Evolutionary conservation across 1,140 invertebrate genomes (phyloP).

Genomic region (Trinorchestia longiramus): DNA sequence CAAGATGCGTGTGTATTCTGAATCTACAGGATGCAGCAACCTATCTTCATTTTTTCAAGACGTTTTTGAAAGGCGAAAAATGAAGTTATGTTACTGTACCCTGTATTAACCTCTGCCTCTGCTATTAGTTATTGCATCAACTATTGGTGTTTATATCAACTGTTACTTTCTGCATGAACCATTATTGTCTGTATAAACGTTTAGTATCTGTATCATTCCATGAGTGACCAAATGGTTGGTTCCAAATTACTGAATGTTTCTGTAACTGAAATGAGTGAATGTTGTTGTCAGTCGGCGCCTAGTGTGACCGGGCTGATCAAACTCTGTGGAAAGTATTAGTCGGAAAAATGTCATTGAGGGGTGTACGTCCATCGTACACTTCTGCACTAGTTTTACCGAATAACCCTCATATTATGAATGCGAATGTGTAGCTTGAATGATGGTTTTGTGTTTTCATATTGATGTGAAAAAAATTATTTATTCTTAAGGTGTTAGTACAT

Average conservation of each 20-base stretch:
- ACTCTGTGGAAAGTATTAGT: background rate
- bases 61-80: too few relatives aligned
- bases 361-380: conserved; percentile 70
- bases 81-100: too few relatives aligned
- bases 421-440: background rate
- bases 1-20: background rate
- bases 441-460: background rate
- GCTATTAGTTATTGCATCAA: too few relatives aligned
- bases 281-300: background rate
- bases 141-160: too few relatives aligned
- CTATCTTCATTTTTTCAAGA: too few relatives aligned
- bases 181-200: too few relatives aligned
- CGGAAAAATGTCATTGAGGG: background rate
- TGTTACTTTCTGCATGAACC: too few relatives aligned
- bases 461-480: background rate
- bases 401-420: background rate
- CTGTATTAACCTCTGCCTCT: too few relatives aligned
- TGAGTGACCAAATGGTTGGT: background rate
- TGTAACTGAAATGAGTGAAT: background rate
- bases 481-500: background rate
- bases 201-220: background rate
- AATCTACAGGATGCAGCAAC: too few relatives aligned
- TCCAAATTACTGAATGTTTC: background rate
- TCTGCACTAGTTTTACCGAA: conserved; percentile 15
- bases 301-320: background rate